Base-by-base conservation (phyloP, 2,888 invertebrate genomes). In the Coleophora flavipennella region DNA sequence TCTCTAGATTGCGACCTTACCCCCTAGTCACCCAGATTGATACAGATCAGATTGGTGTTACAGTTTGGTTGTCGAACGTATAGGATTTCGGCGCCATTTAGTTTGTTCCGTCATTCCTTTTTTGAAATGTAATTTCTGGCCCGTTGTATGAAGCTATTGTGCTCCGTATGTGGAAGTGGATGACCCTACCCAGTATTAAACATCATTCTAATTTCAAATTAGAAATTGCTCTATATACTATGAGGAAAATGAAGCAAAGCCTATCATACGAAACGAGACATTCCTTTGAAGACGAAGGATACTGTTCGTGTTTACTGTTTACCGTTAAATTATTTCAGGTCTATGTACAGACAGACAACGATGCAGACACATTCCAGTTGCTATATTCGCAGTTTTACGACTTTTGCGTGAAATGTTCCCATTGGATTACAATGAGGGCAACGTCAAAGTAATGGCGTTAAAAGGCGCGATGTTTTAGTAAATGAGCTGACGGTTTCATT, bases 71-170 rank as follows among this genome's bases (percentile, higher is more conserved):
- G n/a, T n/a, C n/a, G n/a, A n/a, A n/a, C n/a, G n/a, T n/a, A n/a
- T n/a, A n/a, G n/a, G n/a, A n/a, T n/a, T n/a, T n/a, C n/a, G n/a
- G n/a, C n/a, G n/a, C n/a, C n/a, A n/a, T n/a, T n/a, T n/a, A n/a
- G n/a, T n/a, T n/a, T n/a, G n/a, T n/a, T n/a, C n/a, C n/a, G n/a
- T n/a, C n/a, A n/a, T n/a, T n/a, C n/a, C n/a, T n/a, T n/a, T n/a
- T n/a, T n/a, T n/a, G n/a, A n/a, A n/a, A n/a, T n/a, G n/a, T n/a
- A n/a, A n/a, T n/a, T n/a, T n/a, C n/a, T n/a, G n/a, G n/a, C n/a
- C n/a, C n/a, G n/a, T n/a, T n/a, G n/a, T n/a, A 8, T 65, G 56
- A 58, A 61, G 58, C 61, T 70, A 74, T 71, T 75, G 68, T 70
- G 60, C 57, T 55, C 61, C 61, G 58, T 63, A 60, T 55, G 51